Conservation (phyloP, 2,797 vertebrate species). For the Falco biarmicus region DNA sequence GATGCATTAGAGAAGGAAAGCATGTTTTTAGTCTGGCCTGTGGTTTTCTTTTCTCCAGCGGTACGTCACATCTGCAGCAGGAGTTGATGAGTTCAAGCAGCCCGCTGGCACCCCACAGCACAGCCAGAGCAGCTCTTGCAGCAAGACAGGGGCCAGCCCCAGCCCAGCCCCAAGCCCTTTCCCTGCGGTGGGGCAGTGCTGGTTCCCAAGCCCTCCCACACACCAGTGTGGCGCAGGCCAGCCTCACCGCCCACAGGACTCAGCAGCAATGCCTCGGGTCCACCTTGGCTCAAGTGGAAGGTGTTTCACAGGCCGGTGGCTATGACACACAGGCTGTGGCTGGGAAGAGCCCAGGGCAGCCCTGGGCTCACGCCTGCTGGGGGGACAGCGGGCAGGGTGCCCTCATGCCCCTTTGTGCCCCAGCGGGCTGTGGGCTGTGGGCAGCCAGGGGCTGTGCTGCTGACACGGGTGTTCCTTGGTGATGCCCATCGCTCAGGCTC, state of each 20-base stretch:
- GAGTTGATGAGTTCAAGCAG: background rate
- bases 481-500: accelerated
- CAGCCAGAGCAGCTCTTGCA: background rate
- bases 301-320: background rate
- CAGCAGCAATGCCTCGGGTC: accelerated
- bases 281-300: background rate
- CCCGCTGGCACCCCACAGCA: background rate
- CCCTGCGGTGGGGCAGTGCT: background rate
- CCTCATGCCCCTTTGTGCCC: accelerated
- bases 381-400: too few relatives aligned
- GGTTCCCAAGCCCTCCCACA: background rate
- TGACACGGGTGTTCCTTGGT: background rate
- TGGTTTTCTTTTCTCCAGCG: background rate
- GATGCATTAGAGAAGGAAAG: background rate
- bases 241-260: background rate
- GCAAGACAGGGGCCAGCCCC: background rate
- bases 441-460: background rate
- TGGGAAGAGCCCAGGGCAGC: background rate
- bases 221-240: accelerated
- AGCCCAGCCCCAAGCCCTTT: background rate
- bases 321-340: accelerated
- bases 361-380: accelerated
- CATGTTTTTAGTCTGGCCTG: background rate
- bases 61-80: background rate
- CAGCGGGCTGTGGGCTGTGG: accelerated